Evolutionary conservation across 1,140 invertebrate species (phyloP), one percentile per base, ranked within the genome.

Genomic region (Nymphalis io): DNA sequence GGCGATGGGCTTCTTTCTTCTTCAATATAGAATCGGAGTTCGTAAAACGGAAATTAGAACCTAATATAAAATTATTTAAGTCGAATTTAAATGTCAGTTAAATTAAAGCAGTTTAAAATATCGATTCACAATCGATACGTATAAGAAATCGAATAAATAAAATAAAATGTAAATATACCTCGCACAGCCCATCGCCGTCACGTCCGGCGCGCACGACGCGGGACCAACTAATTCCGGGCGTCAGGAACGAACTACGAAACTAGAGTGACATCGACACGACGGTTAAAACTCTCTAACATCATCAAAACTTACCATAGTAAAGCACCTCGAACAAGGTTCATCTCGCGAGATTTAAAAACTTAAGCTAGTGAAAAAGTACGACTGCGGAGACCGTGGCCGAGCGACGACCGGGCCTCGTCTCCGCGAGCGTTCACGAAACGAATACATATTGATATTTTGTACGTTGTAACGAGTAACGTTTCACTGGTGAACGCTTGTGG

Each of bases 211-310:
- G n/a, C 78, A 83, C 81, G 76, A 79, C 81, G 72, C 67, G 68
- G 71, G 83, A 83, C 83, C 83, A 85, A 81, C n/a, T n/a, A n/a
- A n/a, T n/a, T n/a, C n/a, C n/a, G 82, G 78, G 75, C 76, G 70
- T 69, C 63, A 66, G 74, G 78, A 75, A 75, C 73, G 59, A 27
- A 72, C 68, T 70, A 69, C 64, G 23, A 64, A 57, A 58, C 64
- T 72, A 67, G 11, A 27, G 58, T 55, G 58, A 68, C 60, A 69
- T 38, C 61, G 40, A 64, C 57, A 68, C 57, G 60, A 59, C 63
- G 60, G 40, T 46, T 51, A 69, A 42, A 46, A 58, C 20, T 23
- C 20, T 48, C 40, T 57, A 58, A 63, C 58, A 62, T 51, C 23
- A 33, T 62, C 40, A 21, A 46, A 58, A 48, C 57, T 60, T 60